Evolutionary conservation across 2,797 vertebrate genomes (phyloP), one percentile per base, ranked within the genome.

Genomic region (Clarias platycephalus): DNA sequence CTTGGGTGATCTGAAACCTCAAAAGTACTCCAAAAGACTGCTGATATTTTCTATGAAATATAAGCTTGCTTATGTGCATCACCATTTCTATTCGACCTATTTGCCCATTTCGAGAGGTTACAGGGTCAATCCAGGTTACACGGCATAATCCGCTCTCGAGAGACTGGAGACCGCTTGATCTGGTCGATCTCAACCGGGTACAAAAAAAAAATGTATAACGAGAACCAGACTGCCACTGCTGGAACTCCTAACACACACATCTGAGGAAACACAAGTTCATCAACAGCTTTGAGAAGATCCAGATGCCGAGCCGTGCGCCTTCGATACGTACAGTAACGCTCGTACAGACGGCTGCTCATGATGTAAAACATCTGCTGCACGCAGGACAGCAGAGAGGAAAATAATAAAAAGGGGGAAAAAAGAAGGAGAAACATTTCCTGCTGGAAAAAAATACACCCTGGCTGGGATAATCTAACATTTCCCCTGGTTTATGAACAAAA

Each of bases 371-470:
- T 72, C 79, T 88, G 87, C 49, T 74, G 44, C 34, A 3, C 49
- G 2, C 12, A 53, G 83, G 60, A 31, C 68, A 62, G 70, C 20
- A 20, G 24, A 55, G 37, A 71, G 64, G 64, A 66, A 80, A 53
- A 64, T 55, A 28, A n/a, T 63, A 63, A 63, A 24, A 63, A 31
- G 57, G 49, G 13, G 20, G 5, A 49, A 13, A 74, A 67, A 58
- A 68, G n/a, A 83, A 10, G 55, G 20, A 63, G 67, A 74, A 13
- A 88, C 85, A 88, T 86, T 85, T 89, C 85, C 89, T 86, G 37
- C 40, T 64, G 72, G 58, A 68, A 71, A 81, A 81, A 62, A 81
- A 60, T 8, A 37, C 31, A 76, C 49, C 24, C 7, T 9, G 26
- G 13, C 60, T 18, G 24, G 49, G n/a, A 80, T 22, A 28, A 87